These are phyloP conservation scores for Notamacropus eugenii DNA, from an alignment of 2,797 vertebrate genomes.

Conservation along the genomic window DNA sequence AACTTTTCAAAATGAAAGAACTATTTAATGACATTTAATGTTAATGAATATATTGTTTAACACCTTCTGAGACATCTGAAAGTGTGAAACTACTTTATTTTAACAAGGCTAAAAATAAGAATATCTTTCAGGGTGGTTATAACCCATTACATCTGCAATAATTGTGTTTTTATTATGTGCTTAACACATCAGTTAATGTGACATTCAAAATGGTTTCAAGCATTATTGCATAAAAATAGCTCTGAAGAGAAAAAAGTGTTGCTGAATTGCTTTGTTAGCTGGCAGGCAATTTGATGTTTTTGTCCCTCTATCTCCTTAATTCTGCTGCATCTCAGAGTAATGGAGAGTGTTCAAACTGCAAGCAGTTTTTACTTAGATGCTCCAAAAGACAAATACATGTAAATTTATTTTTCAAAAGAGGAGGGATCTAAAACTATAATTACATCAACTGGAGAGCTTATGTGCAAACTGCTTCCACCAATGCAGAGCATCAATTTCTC, in stretches of 20 bases:
- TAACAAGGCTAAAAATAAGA: constrained; percentile 16
- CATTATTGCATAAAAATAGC: background rate
- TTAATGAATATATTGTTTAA: background rate
- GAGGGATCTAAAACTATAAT: background rate
- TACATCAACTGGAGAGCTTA: background rate
- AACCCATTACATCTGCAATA: background rate
- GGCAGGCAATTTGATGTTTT: background rate
- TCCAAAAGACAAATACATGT: background rate
- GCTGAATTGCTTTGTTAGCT: background rate
- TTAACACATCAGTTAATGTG: background rate
- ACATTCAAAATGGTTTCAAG: background rate
- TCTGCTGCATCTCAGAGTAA: background rate
- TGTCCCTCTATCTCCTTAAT: background rate
- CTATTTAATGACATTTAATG: background rate
- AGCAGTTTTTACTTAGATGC: background rate
- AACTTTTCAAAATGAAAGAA: constrained; percentile 25
- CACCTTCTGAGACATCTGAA: background rate
- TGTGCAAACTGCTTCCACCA: background rate
- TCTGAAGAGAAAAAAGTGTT: background rate
- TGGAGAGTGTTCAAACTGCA: background rate
- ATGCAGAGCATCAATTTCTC: background rate
- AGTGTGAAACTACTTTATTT: background rate
- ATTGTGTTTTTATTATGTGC: background rate
- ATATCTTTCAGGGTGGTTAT: background rate
- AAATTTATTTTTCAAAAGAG: background rate